Evolutionary conservation across 1,140 invertebrate genomes (phyloP).

Genomic region (Drosophila athabasca): DNA sequence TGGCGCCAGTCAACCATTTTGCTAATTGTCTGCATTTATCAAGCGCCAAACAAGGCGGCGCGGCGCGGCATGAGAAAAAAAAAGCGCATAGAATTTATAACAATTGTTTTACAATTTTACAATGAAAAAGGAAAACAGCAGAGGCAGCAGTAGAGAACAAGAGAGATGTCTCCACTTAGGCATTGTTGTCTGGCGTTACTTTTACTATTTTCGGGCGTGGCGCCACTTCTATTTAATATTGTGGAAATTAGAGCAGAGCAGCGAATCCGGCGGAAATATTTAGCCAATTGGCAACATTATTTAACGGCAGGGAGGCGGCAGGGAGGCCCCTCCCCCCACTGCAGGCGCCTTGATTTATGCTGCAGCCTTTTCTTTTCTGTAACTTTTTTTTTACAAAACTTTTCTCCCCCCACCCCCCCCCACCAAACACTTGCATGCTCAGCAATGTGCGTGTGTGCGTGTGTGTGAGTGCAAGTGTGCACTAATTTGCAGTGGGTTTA

Average conservation of each 20-base stretch:
- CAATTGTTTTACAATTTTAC: slow-evolving; percentile 75
- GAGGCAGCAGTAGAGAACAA: background rate
- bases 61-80: slow-evolving; percentile 12
- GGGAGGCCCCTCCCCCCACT: background rate
- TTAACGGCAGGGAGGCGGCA: slow-evolving; percentile 40
- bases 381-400: slow-evolving; percentile 19
- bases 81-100: slow-evolving; percentile 71
- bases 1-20: slow-evolving; percentile 73
- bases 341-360: slow-evolving; percentile 64
- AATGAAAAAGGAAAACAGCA: slow-evolving; percentile 25
- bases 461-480: slow-evolving; percentile 52
- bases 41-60: slow-evolving; percentile 55
- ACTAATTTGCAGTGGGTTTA: slow-evolving; percentile 78
- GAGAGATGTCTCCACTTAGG: slow-evolving; percentile 32
- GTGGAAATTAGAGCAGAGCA: slow-evolving; percentile 54
- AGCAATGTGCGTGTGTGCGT: slow-evolving; percentile 5
- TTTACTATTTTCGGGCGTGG: slow-evolving; percentile 61
- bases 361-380: slow-evolving; percentile 35
- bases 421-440: slow-evolving; percentile 34
- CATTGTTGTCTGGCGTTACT: slow-evolving; percentile 48
- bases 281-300: slow-evolving; percentile 74
- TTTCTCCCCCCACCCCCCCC: background rate
- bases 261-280: slow-evolving; percentile 64
- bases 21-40: slow-evolving; percentile 81
- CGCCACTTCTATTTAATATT: slow-evolving; percentile 62